Conservation (phyloP, 2,888 invertebrate genomes). For the Nymphalis urticae region DNA sequence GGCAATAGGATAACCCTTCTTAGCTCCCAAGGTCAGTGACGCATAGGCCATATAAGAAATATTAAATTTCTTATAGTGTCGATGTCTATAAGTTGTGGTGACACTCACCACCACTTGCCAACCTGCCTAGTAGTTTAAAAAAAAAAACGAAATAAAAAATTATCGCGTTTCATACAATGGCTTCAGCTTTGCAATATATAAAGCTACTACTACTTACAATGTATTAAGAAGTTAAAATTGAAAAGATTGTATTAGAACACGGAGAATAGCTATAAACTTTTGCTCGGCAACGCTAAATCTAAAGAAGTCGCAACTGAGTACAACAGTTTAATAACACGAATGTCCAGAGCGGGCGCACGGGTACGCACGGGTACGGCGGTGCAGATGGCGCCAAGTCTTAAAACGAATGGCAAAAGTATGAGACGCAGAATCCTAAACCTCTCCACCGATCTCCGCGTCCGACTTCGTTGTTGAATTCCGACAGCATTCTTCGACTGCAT, state of each 20-base stretch:
- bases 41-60: too few species aligned
- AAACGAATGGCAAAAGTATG: slow-evolving; percentile 1
- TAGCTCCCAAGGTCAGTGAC: too few species aligned
- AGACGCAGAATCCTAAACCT: not conserved
- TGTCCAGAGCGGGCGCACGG: slow-evolving; percentile 5
- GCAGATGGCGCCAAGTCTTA: slow-evolving; percentile 4
- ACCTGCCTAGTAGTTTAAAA: too few species aligned
- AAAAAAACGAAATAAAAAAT: too few species aligned
- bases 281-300: not conserved
- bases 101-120: too few species aligned
- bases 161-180: too few species aligned
- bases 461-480: slow-evolving; percentile 40
- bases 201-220: too few species aligned
- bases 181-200: too few species aligned
- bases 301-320: not conserved
- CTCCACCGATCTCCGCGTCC: slow-evolving; percentile 5
- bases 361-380: not conserved
- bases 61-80: too few species aligned
- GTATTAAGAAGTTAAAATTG: not conserved
- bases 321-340: slow-evolving; percentile 6
- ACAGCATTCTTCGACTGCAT: slow-evolving; percentile 46
- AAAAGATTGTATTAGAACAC: not conserved
- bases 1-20: too few species aligned
- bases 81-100: too few species aligned
- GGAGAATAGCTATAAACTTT: not conserved